Evolutionary conservation across 2,113 vertebrate species (phyloP), one percentile per base, ranked within the genome.

Genomic region (Phasianus colchicus): DNA sequence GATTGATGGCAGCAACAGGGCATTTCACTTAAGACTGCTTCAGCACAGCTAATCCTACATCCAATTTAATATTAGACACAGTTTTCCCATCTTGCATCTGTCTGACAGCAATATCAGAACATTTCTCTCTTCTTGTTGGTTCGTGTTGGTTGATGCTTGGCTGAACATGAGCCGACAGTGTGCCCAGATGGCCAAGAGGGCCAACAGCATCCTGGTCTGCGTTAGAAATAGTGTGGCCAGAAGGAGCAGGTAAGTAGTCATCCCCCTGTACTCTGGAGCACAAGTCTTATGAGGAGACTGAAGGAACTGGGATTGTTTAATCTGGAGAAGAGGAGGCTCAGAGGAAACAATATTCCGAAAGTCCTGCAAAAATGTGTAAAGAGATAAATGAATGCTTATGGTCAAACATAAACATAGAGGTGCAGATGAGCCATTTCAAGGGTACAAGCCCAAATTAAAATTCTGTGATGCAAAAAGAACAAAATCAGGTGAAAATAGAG

Each of bases 1-100:
- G 86, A 77, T 61, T 77, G 88, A 90, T 83, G 67, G 47, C 48
- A 79, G 52, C 27, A 94, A 77, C 36, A 38, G 69, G 75, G 34
- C 43, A 74, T 88, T 95, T 96, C 84, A 75, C 58, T 84, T 91
- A 66, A 67, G 71, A 84, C 47, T 91, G 79, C 72, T 94, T 92
- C 83, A 80, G 72, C 32, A 34, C 38, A 79, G 58, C 42, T 92
- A 88, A 93, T 94, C 65, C 88, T 57, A 90, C 57, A 1, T 90
- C 74, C 52, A 76, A 6, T 95, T 95, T 95, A 76, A 72, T 91
- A 80, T 89, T 86, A 65, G 95, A 84, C 70, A 63, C 73, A 86
- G 34, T 88, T 95, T 88, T 88, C 75, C 75, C 43, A 20, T 80
- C 47, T 14, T 85, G 66, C 76, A 83, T 1, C 58, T 85, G 38